Evolutionary conservation across 2,797 vertebrate species (phyloP).

Genomic region (Falco concolor): DNA sequence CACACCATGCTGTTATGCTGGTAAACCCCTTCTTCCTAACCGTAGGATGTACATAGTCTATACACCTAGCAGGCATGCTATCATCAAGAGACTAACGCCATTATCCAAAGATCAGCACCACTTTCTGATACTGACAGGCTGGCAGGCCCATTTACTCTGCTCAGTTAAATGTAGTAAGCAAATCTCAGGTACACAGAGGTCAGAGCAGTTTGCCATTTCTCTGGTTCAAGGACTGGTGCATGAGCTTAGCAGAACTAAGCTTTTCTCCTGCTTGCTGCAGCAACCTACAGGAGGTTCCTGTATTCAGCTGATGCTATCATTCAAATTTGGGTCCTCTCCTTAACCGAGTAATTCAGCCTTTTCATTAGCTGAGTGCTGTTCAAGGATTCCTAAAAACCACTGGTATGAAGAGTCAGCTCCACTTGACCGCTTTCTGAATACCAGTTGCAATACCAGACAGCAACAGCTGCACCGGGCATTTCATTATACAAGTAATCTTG

Average conservation of each 20-base stretch:
- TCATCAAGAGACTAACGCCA: not conserved
- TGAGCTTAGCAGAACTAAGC: not conserved
- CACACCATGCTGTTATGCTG: not conserved
- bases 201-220: not conserved
- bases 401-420: not conserved
- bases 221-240: too few species aligned
- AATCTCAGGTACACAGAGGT: not conserved
- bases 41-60: not conserved
- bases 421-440: not conserved
- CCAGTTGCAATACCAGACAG: not conserved
- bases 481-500: not conserved
- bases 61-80: too few species aligned
- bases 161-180: not conserved
- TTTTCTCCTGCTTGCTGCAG: not conserved
- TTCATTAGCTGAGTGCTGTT: not conserved
- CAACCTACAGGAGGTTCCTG: not conserved
- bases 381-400: not conserved
- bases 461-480: not conserved
- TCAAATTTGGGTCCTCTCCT: not conserved
- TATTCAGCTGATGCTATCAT: not conserved
- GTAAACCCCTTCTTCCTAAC: not conserved
- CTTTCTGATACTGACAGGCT: not conserved
- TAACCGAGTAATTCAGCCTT: not conserved
- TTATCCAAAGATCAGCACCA: not conserved
- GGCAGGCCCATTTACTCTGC: not conserved